phyloP scores from a whole-genome alignment of 2,113 vertebrate species.

The human (Homo sapiens) region DNA sequence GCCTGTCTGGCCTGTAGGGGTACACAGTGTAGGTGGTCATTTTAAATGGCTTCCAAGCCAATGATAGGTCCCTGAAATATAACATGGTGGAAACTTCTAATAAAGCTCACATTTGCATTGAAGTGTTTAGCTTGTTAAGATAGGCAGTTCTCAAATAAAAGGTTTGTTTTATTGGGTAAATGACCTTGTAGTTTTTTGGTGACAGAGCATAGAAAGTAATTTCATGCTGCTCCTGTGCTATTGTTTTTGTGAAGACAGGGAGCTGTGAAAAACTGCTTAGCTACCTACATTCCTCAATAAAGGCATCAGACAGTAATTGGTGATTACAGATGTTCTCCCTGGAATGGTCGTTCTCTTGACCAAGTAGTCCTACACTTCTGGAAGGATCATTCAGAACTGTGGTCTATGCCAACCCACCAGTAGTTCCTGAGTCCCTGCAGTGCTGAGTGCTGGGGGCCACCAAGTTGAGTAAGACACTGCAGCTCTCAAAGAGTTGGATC shows the following conservation, averaged over 20 bases:
- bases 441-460: neutral
- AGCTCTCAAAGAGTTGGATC: neutral
- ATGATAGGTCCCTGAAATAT: neutral
- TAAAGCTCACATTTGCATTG: neutral
- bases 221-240: neutral
- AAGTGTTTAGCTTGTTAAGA: neutral
- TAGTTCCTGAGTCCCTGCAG: neutral
- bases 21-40: neutral
- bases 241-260: neutral
- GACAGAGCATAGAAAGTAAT: neutral
- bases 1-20: neutral
- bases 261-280: neutral
- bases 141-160: neutral
- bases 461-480: neutral
- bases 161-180: neutral
- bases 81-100: neutral
- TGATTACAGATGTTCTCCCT: neutral
- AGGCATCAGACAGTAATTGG: accelerated
- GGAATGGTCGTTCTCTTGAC: neutral
- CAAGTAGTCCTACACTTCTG: neutral
- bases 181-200: neutral
- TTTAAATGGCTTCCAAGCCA: neutral
- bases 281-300: neutral
- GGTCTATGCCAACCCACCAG: neutral
- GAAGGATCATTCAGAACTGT: accelerated